Percentiles rank a stretch among this genome's conserved stretches.
Conservation (phyloP, 2,113 vertebrate species). For the Micronisus gabar region DNA sequence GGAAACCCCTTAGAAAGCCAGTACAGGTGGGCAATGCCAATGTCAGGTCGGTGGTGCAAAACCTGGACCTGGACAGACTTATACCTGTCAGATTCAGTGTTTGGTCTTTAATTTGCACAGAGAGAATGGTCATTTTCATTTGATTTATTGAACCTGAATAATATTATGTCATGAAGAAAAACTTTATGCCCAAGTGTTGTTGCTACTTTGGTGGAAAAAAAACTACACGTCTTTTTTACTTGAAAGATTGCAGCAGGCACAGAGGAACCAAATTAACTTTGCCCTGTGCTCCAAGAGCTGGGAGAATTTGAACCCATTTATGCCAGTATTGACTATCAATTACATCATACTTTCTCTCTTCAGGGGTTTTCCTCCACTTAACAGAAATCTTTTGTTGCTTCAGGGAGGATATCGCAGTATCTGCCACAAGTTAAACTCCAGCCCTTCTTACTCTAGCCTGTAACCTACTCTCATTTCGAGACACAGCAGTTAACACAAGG, state of each 20-base stretch:
- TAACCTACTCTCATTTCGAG: not conserved
- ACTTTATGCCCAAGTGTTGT: not conserved
- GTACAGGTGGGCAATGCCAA: not conserved
- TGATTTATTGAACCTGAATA: not conserved
- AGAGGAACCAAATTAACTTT: not conserved
- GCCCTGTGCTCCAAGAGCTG: not conserved
- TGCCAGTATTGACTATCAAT: not conserved
- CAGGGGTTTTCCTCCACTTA: not conserved
- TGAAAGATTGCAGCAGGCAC: not conserved
- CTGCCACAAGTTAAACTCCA: not conserved
- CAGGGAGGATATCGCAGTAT: fast-evolving
- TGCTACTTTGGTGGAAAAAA: not conserved
- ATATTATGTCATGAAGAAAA: not conserved
- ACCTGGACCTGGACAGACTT: not conserved
- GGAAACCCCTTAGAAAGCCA: not conserved
- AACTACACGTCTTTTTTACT: not conserved
- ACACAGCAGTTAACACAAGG: not conserved
- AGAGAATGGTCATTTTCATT: not conserved
- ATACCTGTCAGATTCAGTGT: not conserved
- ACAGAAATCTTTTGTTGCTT: not conserved
- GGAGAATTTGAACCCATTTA: not conserved
- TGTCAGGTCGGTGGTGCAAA: not conserved
- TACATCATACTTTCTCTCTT: not conserved
- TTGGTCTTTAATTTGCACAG: not conserved
- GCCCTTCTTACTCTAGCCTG: not conserved